These are phyloP conservation scores for Ooceraea biroi DNA, from an alignment of 1,140 invertebrate species.

Conservation along the genomic window DNA sequence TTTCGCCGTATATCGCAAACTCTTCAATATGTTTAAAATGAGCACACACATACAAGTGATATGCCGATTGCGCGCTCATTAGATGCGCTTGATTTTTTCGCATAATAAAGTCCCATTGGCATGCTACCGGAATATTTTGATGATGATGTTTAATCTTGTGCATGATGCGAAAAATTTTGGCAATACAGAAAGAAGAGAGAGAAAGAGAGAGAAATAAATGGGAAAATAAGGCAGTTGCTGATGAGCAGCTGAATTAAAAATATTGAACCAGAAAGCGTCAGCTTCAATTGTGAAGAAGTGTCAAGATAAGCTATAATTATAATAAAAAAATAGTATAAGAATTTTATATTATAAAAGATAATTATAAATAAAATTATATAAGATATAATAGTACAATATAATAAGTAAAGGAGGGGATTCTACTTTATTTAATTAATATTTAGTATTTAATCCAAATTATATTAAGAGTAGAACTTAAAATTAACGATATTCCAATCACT, in stretches of 20 bases:
- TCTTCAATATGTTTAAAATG: constrained; percentile 48
- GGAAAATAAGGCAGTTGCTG: not conserved
- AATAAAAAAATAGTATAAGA: too few relatives aligned
- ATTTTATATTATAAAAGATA: too few relatives aligned
- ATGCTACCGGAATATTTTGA: not conserved
- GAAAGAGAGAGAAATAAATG: not conserved
- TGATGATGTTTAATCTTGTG: not conserved
- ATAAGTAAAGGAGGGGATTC: too few relatives aligned
- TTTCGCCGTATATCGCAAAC: not conserved
- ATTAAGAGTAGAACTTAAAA: too few relatives aligned
- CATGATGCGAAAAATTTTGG: not conserved
- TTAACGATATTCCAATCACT: too few relatives aligned
- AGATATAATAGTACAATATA: too few relatives aligned
- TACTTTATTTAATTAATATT: too few relatives aligned
- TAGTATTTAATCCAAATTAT: too few relatives aligned
- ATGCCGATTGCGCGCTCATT: constrained; percentile 1
- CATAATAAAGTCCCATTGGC: not conserved
- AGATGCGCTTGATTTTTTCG: constrained; percentile 11
- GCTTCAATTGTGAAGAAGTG: too few relatives aligned
- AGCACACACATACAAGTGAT: not conserved
- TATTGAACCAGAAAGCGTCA: not conserved
- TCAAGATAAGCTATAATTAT: too few relatives aligned
- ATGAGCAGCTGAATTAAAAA: not conserved
- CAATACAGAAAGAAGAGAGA: not conserved
- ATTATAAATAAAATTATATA: too few relatives aligned